A percentile compares a stretch with the other conserved stretches of the same genome.
These are phyloP conservation scores for Hartigia nigra DNA, from an alignment of 2,888 invertebrate genomes.

Conservation along the genomic window DNA sequence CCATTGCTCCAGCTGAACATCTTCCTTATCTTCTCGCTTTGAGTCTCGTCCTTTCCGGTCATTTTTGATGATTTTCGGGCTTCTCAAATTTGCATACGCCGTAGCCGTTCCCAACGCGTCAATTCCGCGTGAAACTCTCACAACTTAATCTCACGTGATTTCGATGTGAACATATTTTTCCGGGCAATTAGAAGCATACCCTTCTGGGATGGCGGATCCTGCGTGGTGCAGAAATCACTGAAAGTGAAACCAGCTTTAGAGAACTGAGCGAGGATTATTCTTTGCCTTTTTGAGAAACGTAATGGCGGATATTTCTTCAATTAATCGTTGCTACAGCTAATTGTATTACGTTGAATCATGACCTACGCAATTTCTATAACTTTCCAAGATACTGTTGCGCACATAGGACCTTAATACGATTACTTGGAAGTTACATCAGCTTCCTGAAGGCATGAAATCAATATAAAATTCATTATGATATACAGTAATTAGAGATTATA, in stretches of 20 bases:
- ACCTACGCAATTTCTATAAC: not conserved
- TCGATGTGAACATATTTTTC: not conserved
- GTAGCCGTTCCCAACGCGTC: not conserved
- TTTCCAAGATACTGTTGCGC: not conserved
- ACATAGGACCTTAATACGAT: not conserved
- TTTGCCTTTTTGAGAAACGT: not conserved
- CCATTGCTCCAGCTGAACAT: constrained; percentile 76
- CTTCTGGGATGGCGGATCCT: not conserved
- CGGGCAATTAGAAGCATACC: not conserved
- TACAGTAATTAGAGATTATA: not conserved
- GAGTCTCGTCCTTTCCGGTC: constrained; percentile 46
- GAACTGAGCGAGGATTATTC: not conserved
- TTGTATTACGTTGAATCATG: not conserved
- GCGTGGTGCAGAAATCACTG: not conserved
- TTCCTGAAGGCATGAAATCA: not conserved
- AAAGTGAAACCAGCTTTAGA: constrained; percentile 1
- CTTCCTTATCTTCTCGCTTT: constrained; percentile 69
- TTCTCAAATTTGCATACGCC: not conserved
- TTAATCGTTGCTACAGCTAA: not conserved
- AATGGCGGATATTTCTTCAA: not conserved
- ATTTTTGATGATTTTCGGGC: not conserved
- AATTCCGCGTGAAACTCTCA: not conserved
- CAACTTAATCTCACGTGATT: not conserved
- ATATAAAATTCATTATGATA: not conserved
- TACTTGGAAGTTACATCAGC: not conserved